Evolutionary conservation across 2,113 vertebrate genomes (phyloP).

Genomic region (Alaudala cheleensis): DNA sequence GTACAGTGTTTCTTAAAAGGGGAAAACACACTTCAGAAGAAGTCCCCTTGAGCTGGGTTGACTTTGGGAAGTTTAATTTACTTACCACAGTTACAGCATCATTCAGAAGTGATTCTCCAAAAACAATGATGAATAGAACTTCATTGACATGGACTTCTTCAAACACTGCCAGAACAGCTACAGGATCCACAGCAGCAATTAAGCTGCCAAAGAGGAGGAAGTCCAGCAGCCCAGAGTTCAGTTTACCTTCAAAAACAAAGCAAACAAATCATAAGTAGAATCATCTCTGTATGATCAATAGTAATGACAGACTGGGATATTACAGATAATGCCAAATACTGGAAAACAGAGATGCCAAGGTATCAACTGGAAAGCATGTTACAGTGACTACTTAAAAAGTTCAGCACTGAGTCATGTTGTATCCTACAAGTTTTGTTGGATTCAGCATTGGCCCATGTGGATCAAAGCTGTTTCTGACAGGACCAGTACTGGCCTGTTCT

Average conservation of each 20-base stretch:
- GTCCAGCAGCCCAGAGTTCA: constrained; percentile 83
- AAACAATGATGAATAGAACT: constrained; percentile 96
- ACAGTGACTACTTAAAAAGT: background rate
- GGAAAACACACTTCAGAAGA: background rate
- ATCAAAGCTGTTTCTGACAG: background rate
- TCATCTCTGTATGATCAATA: background rate
- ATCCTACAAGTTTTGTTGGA: background rate
- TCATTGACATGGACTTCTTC: constrained; percentile 98
- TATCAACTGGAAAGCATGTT: background rate
- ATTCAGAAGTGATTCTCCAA: constrained; percentile 96
- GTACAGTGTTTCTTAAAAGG: background rate
- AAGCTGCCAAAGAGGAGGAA: constrained; percentile 95
- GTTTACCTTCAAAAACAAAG: constrained; percentile 72
- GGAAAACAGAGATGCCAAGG: background rate
- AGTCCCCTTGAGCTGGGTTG: background rate
- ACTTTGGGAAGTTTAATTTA: background rate
- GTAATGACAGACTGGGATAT: background rate
- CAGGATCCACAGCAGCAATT: constrained; percentile 93
- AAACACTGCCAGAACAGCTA: constrained; percentile 95
- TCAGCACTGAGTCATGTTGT: background rate
- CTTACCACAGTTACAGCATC: constrained; percentile 96
- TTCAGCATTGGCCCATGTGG: background rate
- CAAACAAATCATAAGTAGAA: background rate
- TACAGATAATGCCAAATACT: background rate
- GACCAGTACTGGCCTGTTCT: background rate